A percentile compares a stretch with the other conserved stretches of the same genome.
These are phyloP conservation scores for Corythoichthys haematopterus DNA, from an alignment of 2,113 vertebrate genomes.

Conservation along the genomic window DNA sequence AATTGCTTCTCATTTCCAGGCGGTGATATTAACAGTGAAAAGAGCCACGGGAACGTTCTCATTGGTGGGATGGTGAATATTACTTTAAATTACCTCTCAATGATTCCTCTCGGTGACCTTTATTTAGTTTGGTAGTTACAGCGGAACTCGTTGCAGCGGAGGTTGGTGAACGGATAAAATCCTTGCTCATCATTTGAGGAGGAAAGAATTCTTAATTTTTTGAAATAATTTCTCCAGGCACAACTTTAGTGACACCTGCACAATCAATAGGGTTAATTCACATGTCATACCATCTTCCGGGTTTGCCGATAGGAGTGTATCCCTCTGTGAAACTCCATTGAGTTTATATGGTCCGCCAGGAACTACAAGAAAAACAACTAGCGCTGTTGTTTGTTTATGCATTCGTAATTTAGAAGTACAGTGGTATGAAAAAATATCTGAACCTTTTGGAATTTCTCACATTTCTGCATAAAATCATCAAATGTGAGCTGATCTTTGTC, in stretches of 20 bases:
- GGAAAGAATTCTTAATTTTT: neutral
- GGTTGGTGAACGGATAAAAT: neutral
- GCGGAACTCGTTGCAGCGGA: neutral
- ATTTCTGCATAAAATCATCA: no score
- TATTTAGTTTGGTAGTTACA: constrained; percentile 3
- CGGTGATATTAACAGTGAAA: constrained; percentile 72
- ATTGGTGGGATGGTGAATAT: constrained; percentile 73
- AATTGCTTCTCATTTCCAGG: constrained; percentile 54
- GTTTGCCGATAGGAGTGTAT: no score
- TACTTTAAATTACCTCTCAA: constrained; percentile 8
- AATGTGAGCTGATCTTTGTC: no score
- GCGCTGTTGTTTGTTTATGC: no score
- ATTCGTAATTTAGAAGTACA: no score
- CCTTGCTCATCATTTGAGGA: neutral
- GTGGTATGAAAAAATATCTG: no score
- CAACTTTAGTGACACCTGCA: neutral
- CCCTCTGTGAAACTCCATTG: no score
- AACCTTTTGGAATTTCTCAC: no score
- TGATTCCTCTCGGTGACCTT: constrained; percentile 14
- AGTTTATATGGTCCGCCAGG: no score
- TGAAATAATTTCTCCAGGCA: neutral
- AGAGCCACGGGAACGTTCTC: constrained; percentile 76
- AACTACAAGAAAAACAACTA: no score
- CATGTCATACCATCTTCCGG: no score
- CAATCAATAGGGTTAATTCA: no score